These are phyloP conservation scores for Coptodon rendalli DNA, from an alignment of 2,113 vertebrate genomes.

Conservation along the genomic window DNA sequence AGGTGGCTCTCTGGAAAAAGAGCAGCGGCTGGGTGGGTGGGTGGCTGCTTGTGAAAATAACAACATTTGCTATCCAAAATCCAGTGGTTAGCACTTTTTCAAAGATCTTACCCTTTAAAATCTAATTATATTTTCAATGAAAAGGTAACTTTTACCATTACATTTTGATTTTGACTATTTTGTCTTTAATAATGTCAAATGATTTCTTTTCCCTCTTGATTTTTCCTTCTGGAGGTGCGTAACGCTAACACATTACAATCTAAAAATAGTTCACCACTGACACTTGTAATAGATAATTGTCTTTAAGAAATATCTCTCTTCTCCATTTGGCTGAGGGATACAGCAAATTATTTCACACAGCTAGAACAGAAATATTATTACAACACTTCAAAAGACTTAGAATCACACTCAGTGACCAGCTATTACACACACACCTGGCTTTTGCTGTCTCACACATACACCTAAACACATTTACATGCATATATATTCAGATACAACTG, in stretches of 20 bases:
- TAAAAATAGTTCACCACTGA: not conserved
- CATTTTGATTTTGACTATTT: not conserved
- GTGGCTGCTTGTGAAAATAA: not conserved
- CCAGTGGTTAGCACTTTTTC: not conserved
- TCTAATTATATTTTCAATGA: not conserved
- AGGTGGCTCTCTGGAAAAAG: conserved; percentile 1
- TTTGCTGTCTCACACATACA: not conserved
- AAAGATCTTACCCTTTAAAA: not conserved
- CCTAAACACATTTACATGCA: not conserved
- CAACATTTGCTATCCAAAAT: not conserved
- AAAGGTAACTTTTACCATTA: not conserved
- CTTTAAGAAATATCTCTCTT: not conserved
- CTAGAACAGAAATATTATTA: not conserved
- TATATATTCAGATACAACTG: not conserved
- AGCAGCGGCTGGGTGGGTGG: not conserved
- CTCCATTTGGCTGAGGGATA: not conserved
- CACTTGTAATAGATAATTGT: not conserved
- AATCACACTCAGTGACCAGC: not conserved
- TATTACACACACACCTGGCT: not conserved
- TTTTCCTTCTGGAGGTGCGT: not conserved
- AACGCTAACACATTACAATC: not conserved
- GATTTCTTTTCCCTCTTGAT: not conserved
- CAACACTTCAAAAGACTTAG: not conserved
- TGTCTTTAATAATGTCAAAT: not conserved
- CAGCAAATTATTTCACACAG: not conserved